phyloP scores from a whole-genome alignment of 2,888 invertebrate species.

The Gymnoscelis rufifasciata region DNA sequence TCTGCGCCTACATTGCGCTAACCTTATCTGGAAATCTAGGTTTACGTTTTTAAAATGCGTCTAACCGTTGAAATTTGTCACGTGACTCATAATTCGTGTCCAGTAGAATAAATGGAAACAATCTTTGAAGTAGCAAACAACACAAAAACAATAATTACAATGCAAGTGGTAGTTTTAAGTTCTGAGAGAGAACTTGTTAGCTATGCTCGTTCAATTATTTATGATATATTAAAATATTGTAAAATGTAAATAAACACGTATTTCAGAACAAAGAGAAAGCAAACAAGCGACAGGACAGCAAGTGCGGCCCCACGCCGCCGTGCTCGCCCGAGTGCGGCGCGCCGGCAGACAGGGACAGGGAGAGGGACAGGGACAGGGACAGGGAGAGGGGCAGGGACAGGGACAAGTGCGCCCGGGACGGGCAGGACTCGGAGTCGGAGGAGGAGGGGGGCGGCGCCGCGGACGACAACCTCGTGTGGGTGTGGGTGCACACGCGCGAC shows the following conservation, averaged over 20 bases:
- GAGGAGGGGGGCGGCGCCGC: slow-evolving; percentile 59
- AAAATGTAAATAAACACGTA: not conserved
- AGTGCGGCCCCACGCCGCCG: slow-evolving; percentile 80
- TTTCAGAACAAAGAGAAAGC: slow-evolving; percentile 28
- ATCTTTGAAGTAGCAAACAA: no score
- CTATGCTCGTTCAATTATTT: no score
- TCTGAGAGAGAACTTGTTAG: no score
- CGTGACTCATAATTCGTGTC: no score
- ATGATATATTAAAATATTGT: not conserved
- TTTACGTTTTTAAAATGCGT: no score
- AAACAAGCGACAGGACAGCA: slow-evolving; percentile 45
- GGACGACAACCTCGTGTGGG: slow-evolving; percentile 86
- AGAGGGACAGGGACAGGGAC: not conserved
- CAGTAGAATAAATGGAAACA: no score
- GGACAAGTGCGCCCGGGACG: not conserved
- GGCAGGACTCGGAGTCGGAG: slow-evolving; percentile 32
- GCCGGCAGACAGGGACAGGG: slow-evolving; percentile 11
- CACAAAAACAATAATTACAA: no score
- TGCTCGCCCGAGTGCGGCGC: slow-evolving; percentile 76
- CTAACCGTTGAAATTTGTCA: no score
- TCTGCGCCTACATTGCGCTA: no score
- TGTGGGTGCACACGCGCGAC: slow-evolving; percentile 83
- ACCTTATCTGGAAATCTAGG: no score
- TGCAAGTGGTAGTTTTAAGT: no score
- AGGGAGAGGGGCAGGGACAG: not conserved